Evolutionary conservation across 2,797 vertebrate species (phyloP).

Genomic region (Parauchenoglanis ngamensis): DNA sequence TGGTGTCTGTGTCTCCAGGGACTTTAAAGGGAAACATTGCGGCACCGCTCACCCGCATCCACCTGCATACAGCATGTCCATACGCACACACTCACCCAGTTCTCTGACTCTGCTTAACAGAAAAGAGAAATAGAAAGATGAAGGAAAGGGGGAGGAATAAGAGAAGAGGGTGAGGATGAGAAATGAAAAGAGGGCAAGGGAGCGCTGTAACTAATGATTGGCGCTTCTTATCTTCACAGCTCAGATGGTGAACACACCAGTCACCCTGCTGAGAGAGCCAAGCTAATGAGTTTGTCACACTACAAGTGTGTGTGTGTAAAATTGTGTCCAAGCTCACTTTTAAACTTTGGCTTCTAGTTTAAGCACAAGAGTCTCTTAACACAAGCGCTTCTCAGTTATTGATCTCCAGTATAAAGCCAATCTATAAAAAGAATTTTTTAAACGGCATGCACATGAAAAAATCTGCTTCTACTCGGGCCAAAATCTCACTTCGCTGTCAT

Average conservation of each 20-base stretch:
- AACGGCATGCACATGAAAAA: background rate
- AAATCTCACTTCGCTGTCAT: background rate
- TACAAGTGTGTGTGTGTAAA: constrained; percentile 21
- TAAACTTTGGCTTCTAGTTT: constrained; percentile 7
- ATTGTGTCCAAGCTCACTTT: constrained; percentile 13
- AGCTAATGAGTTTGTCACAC: constrained; percentile 43
- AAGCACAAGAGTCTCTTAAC: constrained; percentile 2
- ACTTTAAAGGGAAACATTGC: constrained; percentile 15
- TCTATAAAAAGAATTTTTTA: background rate
- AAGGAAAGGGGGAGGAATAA: constrained; percentile 25
- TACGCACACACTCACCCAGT: constrained; percentile 22
- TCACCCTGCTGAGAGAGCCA: constrained; percentile 35
- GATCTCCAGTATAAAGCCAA: background rate
- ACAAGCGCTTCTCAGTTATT: background rate
- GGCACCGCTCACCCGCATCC: background rate
- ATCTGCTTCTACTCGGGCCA: background rate
- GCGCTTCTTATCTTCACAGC: constrained; percentile 47
- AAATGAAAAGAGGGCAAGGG: background rate
- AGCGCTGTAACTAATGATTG: background rate
- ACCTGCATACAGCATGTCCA: constrained; percentile 16
- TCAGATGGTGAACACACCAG: constrained; percentile 45
- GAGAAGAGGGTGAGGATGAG: background rate
- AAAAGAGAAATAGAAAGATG: constrained; percentile 15
- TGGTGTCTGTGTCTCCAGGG: constrained; percentile 27
- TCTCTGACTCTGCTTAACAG: constrained; percentile 8